Evolutionary conservation across 2,113 vertebrate species (phyloP), one percentile per base, ranked within the genome.

Genomic region (Sapayoa aenigma): DNA sequence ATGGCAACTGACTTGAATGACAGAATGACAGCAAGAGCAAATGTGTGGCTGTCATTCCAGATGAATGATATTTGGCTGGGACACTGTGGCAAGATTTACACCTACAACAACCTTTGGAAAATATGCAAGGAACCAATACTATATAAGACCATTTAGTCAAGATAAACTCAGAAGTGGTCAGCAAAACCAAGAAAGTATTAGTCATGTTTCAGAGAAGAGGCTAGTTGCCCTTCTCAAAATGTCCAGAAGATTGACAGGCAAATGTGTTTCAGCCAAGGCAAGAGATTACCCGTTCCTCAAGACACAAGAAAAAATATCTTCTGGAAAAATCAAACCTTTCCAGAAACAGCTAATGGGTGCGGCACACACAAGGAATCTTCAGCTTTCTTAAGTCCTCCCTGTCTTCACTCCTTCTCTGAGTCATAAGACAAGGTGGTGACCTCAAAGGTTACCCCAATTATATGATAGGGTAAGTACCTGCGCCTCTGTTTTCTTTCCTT

Each of bases 1-100:
- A 74, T 25, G 85, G 42, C 87, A 91, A 55, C 55, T 63, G 75
- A 74, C 50, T 47, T 28, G 9, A 84, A 49, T 58, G 91, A 89
- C 74, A 92, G 75, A 80, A 62, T 76, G 91, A 90, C 78, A 95
- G 59, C 74, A 66, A 89, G 23, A 87, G 35, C 62, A 95, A 94
- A 94, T 10, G 14, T 66, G 46, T n/a, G 50, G 24, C 42, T 90
- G 78, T 77, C 55, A 80, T 85, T 93, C 58, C 65, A 85, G 82
- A 90, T 44, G 37, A 94, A 71, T 79, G 58, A 50, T 89, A 67
- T 46, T 93, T 95, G 59, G 31, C 89, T 73, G 58, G 25, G 25
- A 28, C 35, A 50, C 46, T 87, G 74, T 71, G 46, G 89, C 31
- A 59, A 84, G 71, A 95, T 93, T 95, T 93, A 66, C 78, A 82